These are phyloP conservation scores for Holacanthus passer DNA, from an alignment of 2,113 vertebrate genomes.

Conservation along the genomic window DNA sequence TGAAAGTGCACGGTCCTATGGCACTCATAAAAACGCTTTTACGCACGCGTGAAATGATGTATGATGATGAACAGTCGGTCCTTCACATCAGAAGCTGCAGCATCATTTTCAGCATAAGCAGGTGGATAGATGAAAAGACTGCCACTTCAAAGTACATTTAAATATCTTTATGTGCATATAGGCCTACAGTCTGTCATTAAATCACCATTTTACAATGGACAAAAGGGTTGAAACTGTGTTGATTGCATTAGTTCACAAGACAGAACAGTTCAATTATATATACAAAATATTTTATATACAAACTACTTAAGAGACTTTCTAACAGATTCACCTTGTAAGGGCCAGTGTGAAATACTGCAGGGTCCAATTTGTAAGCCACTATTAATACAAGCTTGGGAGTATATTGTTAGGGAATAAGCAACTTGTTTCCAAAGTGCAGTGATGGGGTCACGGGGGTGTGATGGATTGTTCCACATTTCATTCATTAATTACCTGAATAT, in stretches of 20 bases:
- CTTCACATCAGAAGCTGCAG: constrained; percentile 38
- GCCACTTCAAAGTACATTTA: constrained; percentile 45
- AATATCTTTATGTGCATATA: constrained; percentile 58
- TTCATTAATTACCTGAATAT: constrained; percentile 30
- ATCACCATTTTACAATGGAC: constrained; percentile 53
- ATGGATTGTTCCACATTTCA: constrained; percentile 44
- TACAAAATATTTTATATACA: constrained; percentile 68
- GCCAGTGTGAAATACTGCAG: constrained; percentile 13
- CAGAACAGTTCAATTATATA: constrained; percentile 62
- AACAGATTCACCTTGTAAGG: constrained; percentile 1
- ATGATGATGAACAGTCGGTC: constrained; percentile 45
- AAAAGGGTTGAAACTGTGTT: constrained; percentile 11
- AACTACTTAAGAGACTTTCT: constrained; percentile 13
- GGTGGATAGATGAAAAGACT: constrained; percentile 35
- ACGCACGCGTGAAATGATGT: constrained; percentile 36
- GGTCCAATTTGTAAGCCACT: constrained; percentile 29
- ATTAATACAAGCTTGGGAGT: constrained; percentile 26
- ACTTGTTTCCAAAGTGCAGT: constrained; percentile 39
- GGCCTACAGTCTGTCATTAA: constrained; percentile 40
- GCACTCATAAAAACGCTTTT: constrained; percentile 39
- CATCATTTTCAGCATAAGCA: constrained; percentile 28
- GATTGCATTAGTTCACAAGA: constrained; percentile 61
- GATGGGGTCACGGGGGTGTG: constrained; percentile 1
- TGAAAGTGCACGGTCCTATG: constrained; percentile 45
- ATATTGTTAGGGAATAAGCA: constrained; percentile 9